Evolutionary conservation across 2,113 vertebrate genomes (phyloP), one percentile per base, ranked within the genome.

Genomic region (Tor tambroides): DNA sequence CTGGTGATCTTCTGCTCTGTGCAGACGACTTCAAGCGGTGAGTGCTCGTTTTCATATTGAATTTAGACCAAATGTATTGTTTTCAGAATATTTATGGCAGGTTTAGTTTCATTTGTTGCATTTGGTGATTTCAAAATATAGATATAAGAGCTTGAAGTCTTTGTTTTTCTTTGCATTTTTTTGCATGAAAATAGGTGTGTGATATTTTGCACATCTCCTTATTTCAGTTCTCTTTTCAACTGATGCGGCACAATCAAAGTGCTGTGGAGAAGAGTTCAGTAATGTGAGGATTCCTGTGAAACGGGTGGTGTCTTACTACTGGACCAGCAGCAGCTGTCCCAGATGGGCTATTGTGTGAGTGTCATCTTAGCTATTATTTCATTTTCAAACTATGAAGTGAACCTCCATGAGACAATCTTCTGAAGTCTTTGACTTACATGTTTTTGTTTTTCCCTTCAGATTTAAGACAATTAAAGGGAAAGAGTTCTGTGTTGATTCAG

Each of bases 281-380:
- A 14, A 46, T 1, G 8, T 23, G 9, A 78, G 1, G 30, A 71
- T 86, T 63, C 84, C 87, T 67, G 14, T 77, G 84, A 82, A 21
- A 5, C 28, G 0, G 9, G 38, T 89, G 23, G 9, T 5, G 30
- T 89, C 88, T 41, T 89, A 51, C 61, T 59, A 2, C 14, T 14
- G 12, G 23, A 89, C 74, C 19, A 46, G 21, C 80, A 79, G 51
- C 26, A 5, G 0, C 8, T 83, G 87, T 46, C 0, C 4, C 35
- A 35, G 0, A 56, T 23, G 9, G 19, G 80, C 80, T 14, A 26
- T 88, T 71, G 72, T 88, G 87, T 86, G 61, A 83, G 87, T 86
- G 1, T 65, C 26, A 78, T 30, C 56, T 51, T 51, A 51, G 15
- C 49, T 51, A 51, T 51, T 51, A 17, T 51, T 51, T 51, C 14